These are phyloP conservation scores for Caenorhabditis sp. DNA, from an alignment of 2,888 invertebrate species.

Conservation along the genomic window DNA sequence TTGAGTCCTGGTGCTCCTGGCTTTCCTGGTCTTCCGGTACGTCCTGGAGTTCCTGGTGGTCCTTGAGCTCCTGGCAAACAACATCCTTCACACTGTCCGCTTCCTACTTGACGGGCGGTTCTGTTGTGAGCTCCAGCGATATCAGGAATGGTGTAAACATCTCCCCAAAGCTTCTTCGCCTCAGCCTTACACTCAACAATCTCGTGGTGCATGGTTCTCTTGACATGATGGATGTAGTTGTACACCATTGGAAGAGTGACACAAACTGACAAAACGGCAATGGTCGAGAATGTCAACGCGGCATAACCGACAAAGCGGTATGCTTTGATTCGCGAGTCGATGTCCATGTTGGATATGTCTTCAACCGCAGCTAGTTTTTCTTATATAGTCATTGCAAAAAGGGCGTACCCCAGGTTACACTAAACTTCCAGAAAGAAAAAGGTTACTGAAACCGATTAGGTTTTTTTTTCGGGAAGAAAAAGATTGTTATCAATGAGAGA, in stretches of 20 bases:
- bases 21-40: slow-evolving; percentile 66
- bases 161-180: slow-evolving; percentile 64
- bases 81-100: slow-evolving; percentile 57
- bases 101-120: slow-evolving; percentile 57
- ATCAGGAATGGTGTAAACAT: slow-evolving; percentile 56
- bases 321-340: slow-evolving; percentile 58
- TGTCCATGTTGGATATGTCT: slow-evolving; percentile 33
- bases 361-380: neutral
- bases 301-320: slow-evolving; percentile 70
- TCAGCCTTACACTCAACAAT: slow-evolving; percentile 57
- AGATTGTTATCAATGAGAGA: neutral
- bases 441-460: neutral
- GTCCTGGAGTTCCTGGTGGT: slow-evolving; percentile 65
- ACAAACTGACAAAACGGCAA: slow-evolving; percentile 56
- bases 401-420: neutral
- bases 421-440: neutral
- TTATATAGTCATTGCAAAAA: neutral
- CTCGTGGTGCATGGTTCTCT: slow-evolving; percentile 53
- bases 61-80: slow-evolving; percentile 64
- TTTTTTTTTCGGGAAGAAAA: neutral
- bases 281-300: slow-evolving; percentile 64
- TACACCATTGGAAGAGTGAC: slow-evolving; percentile 61
- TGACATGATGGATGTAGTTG: slow-evolving; percentile 61
- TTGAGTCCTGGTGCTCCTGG: slow-evolving; percentile 69
- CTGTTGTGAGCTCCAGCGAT: slow-evolving; percentile 52